Evolutionary conservation across 1,140 invertebrate species (phyloP), one percentile per base, ranked within the genome.

Genomic region (Drosophila subobscura): DNA sequence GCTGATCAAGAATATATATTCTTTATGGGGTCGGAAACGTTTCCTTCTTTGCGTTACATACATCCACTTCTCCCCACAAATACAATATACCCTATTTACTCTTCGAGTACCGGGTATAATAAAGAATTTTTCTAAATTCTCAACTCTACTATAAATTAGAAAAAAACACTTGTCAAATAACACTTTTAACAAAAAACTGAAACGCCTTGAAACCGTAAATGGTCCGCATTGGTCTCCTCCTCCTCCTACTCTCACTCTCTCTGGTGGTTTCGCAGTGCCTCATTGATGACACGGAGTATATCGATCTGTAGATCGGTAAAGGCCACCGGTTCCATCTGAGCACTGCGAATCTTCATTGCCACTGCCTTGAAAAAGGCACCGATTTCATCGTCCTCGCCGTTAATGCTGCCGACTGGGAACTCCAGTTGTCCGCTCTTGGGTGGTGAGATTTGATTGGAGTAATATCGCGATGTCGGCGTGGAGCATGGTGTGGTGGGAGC

Each of bases 221-320:
- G 16, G 37, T 51, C 52, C 49, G 25, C 10, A 12, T 12, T 37
- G 33, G 33, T 37, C 10, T 37, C 10, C 33, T 12, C 33, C 10
- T 37, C 10, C 33, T 12, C 33, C 33, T 12, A 4, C 33, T 14
- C 41, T 33, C 42, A 22, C 45, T 46, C 22, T 16, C 20, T 7
- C 25, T 77, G 91, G 56, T 81, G 81, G 73, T 91, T 88, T 5
- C 89, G 80, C 56, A 91, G 61, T 41, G 85, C 75, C 16, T 77
- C 74, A 46, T 91, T 91, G 5, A 91, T 91, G 23, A 90, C 90
- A 14, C 76, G 72, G 42, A 91, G 57, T 63, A 91, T 91, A 52
- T 91, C 76, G 41, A 91, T 91, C 72, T 91, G 90, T 27, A 91
- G 70, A 52, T 91, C 90, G 3, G 90, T 91, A 46, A 91, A 91